phyloP scores from a whole-genome alignment of 2,888 invertebrate genomes.

The Julus scandinavius region DNA sequence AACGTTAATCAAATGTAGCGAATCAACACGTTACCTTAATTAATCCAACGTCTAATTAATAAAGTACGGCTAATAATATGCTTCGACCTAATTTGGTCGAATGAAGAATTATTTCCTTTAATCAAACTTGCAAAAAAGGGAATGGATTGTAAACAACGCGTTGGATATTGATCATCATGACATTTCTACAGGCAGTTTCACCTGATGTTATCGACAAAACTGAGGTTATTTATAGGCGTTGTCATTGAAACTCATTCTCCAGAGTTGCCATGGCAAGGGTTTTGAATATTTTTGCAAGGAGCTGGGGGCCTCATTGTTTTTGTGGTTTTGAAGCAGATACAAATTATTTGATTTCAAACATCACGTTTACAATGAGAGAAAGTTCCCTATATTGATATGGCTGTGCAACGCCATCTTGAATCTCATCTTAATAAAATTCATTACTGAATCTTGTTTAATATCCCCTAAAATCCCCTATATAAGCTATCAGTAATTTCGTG shows the following conservation, averaged over 20 bases:
- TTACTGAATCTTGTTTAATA: too few species aligned
- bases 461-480: too few species aligned
- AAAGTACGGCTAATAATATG: too few species aligned
- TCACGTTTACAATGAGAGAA: neutral
- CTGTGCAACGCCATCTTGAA: neutral
- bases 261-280: neutral
- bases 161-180: neutral
- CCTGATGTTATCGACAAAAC: neutral
- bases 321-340: neutral
- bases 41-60: too few species aligned
- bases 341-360: neutral
- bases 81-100: too few species aligned
- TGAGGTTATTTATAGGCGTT: neutral
- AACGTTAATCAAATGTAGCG: too few species aligned
- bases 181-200: neutral
- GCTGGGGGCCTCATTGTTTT: neutral
- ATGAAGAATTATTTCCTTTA: neutral
- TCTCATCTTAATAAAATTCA: neutral
- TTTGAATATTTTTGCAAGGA: neutral
- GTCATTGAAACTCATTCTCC: neutral
- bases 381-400: too few species aligned
- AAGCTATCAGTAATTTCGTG: too few species aligned
- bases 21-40: too few species aligned
- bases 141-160: neutral
- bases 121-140: neutral